phyloP scores from a whole-genome alignment of 2,888 invertebrate genomes.

The Trichopria drosophilae region DNA sequence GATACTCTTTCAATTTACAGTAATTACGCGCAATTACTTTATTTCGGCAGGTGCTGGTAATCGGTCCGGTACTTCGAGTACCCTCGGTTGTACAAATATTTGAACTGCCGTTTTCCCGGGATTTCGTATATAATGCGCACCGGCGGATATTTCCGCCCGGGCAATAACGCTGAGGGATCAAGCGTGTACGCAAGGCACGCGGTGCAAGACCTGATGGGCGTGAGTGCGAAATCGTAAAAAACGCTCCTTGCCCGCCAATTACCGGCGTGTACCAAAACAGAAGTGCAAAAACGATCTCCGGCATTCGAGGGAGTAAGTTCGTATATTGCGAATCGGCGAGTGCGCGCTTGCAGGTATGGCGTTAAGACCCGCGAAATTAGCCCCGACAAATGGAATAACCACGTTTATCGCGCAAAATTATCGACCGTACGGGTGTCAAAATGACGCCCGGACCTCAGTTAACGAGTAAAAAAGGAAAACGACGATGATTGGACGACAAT shows the following conservation, averaged over 20 bases:
- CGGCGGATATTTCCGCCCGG: too few species aligned
- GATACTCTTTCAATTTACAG: too few species aligned
- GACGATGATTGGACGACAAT: too few species aligned
- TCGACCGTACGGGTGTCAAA: too few species aligned
- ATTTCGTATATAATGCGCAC: too few species aligned
- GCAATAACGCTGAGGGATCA: too few species aligned
- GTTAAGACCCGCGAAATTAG: slow-evolving; percentile 28
- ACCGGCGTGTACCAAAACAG: slow-evolving; percentile 35
- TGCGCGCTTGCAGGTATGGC: slow-evolving; percentile 11
- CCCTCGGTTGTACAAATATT: slow-evolving; percentile 25
- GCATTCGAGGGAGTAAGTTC: too few species aligned
- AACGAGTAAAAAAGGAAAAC: too few species aligned
- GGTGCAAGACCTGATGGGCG: too few species aligned
- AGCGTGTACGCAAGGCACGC: not conserved
- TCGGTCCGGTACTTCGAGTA: slow-evolving; percentile 6
- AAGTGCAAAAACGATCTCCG: slow-evolving; percentile 39
- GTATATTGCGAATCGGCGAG: too few species aligned
- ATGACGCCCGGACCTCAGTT: too few species aligned
- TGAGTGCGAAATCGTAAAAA: slow-evolving; percentile 37
- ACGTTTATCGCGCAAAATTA: slow-evolving; percentile 44
- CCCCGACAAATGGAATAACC: slow-evolving; percentile 34
- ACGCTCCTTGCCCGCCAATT: slow-evolving; percentile 37
- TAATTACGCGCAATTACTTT: slow-evolving; percentile 32
- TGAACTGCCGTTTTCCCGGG: slow-evolving; percentile 13
- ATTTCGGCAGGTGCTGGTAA: slow-evolving; percentile 31